Evolutionary conservation across 92 coral and sea anemone genomes (phyloP), one percentile per base, ranked within the genome.

Genomic region (Desmophyllum pertusum): DNA sequence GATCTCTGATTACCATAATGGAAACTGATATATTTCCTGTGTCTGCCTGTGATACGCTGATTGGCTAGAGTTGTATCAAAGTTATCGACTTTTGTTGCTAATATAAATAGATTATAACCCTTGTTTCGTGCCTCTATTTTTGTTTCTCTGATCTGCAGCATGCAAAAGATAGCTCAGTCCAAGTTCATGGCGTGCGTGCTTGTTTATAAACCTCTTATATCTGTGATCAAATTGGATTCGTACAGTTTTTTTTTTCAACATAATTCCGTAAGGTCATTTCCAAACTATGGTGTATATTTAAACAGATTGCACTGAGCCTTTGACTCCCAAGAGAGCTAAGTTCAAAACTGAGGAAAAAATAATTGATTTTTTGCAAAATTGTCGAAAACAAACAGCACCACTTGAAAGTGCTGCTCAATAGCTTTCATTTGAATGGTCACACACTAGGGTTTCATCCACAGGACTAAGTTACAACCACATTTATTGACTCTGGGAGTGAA

Each of bases 71-170:
- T 68, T 1, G 50, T 80, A 67, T 66, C 66, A 67, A 50, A 36
- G 29, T 21, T 39, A 13, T n/a, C 5, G 46, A 45, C 63, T 67
- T 17, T 51, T 6, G 40, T 48, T 31, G 21, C 8, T 80, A 33
- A 35, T 14, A 67, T 79, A 68, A 79, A 80, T 38, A 80, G 76
- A 25, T 80, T 79, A 79, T 65, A 13, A 31, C 84, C 48, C 43
- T 10, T 10, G 74, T 36, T 40, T 39, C 45, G 77, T 45, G 39
- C 59, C 51, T 64, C n/a, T 79, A 63, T 79, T 79, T 31, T 52
- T 18, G 61, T 40, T 41, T 41, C 71, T 30, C 51, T n/a, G n/a
- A n/a, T n/a, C n/a, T 50, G 63, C 64, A 18, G 63, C 31, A 76
- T 41, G 67, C n/a, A 33, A 36, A 14, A 17, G 39, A 33, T 35